phyloP scores from a whole-genome alignment of 2,888 invertebrate species.

The Synergus gifuensis region DNA sequence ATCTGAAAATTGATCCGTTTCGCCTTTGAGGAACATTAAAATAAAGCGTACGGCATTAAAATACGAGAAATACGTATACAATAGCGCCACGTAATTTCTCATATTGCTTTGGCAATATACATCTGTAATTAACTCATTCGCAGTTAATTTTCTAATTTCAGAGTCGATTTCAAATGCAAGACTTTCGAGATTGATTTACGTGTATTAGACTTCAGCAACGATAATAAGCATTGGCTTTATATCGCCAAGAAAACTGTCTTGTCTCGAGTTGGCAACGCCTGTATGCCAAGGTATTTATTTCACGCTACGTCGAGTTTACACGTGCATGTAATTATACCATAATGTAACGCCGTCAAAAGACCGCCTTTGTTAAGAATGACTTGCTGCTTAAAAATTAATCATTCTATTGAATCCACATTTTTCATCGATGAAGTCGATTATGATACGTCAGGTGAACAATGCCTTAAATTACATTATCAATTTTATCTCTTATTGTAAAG shows the following conservation, averaged over 20 bases:
- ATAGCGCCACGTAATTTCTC: background rate
- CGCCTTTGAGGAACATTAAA: background rate
- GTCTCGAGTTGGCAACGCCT: slow-evolving; percentile 22
- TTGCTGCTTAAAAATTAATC: background rate
- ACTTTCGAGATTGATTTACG: slow-evolving; percentile 25
- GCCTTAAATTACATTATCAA: background rate
- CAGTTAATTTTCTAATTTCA: slow-evolving; percentile 20
- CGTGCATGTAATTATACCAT: slow-evolving; percentile 11
- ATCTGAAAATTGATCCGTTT: background rate
- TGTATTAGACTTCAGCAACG: background rate
- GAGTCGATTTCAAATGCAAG: slow-evolving; percentile 6
- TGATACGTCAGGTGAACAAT: background rate
- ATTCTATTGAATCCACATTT: slow-evolving; percentile 4
- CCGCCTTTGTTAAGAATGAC: slow-evolving; percentile 6
- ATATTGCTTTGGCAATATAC: background rate
- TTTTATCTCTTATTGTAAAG: background rate
- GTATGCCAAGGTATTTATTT: slow-evolving; percentile 8
- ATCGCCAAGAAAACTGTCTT: slow-evolving; percentile 24
- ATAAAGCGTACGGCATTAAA: background rate
- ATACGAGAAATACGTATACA: background rate
- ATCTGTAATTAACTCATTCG: slow-evolving; percentile 2
- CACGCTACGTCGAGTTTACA: slow-evolving; percentile 23
- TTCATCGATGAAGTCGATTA: background rate
- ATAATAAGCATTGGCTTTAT: slow-evolving; percentile 19
- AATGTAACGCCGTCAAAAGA: slow-evolving; percentile 6